Evolutionary conservation across 2,797 vertebrate species (phyloP), one percentile per base, ranked within the genome.

Genomic region (Liasis olivaceus): DNA sequence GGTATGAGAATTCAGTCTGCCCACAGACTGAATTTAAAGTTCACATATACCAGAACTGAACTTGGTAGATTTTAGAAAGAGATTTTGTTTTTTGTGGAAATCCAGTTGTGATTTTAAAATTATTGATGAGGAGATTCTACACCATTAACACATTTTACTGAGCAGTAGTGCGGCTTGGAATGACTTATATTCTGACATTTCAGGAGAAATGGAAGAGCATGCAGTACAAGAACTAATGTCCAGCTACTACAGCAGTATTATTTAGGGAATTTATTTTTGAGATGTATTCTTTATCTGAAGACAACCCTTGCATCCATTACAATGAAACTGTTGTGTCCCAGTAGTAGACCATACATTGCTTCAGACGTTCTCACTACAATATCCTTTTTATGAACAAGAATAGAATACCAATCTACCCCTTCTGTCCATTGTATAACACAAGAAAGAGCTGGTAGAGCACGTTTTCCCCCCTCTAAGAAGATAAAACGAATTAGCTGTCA

Each of bases 401-500:
- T 20, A 66, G 15, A 56, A 26, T 22, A 90, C 2, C 91, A 93
- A 72, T 8, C 28, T 0, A 5, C 91, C 3, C 8, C 92, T 95
- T 84, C 88, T 54, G 84, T 89, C 85, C 58, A 91, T 92, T 89
- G 69, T 86, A 60, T 89, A 92, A 88, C 90, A 81, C 0, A 20
- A 91, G 54, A 72, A 88, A 0, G 91, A 91, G 88, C 47, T 58
- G 1, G 11, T 63, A 54, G 66, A 95, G 89, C 81, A 62, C 69
- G 92, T 90, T 42, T 59, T 85, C 7, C 31, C 90, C 1, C 51
- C 84, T 72, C 85, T 51, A 9, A n/a, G 66, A 81, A 91, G 84
- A 86, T 47, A 90, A 88, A 93, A 22, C 5, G 2, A 28, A 89
- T 91, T 91, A 31, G 17, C 85, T 89, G 87, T 89, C 77, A 93